phyloP scores from a whole-genome alignment of 2,113 vertebrate species.

The Sturnus vulgaris region DNA sequence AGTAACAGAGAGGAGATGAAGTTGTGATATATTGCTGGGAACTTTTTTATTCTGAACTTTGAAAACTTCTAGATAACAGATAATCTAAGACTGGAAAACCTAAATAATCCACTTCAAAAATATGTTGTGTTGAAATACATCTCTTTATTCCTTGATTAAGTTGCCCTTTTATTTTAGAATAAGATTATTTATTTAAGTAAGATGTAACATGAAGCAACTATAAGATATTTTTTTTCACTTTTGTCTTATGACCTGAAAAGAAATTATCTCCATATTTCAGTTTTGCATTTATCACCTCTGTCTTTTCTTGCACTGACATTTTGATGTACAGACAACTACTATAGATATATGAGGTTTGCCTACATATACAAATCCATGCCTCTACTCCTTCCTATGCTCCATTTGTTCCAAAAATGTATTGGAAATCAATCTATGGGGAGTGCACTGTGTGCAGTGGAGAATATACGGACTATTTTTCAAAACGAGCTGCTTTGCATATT shows the following conservation, averaged over 20 bases:
- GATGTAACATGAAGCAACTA: background rate
- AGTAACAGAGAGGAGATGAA: background rate
- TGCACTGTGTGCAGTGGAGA: background rate
- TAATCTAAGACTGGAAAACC: background rate
- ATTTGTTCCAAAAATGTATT: background rate
- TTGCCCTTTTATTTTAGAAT: background rate
- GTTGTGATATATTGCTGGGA: background rate
- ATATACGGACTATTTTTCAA: background rate
- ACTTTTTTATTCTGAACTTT: background rate
- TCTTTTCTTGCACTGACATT: background rate
- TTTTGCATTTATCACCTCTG: background rate
- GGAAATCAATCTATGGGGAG: background rate
- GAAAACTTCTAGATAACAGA: background rate
- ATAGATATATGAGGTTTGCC: background rate
- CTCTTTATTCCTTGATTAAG: background rate
- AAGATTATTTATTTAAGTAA: background rate
- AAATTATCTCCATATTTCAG: background rate
- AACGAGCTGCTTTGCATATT: background rate
- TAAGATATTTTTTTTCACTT: background rate
- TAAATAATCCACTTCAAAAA: background rate
- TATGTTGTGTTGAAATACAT: background rate
- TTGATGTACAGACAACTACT: background rate
- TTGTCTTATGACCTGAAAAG: background rate
- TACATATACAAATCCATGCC: background rate
- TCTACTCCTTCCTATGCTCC: background rate